These are phyloP conservation scores for Hypsopygia costalis DNA, from an alignment of 2,888 invertebrate genomes.

Conservation along the genomic window DNA sequence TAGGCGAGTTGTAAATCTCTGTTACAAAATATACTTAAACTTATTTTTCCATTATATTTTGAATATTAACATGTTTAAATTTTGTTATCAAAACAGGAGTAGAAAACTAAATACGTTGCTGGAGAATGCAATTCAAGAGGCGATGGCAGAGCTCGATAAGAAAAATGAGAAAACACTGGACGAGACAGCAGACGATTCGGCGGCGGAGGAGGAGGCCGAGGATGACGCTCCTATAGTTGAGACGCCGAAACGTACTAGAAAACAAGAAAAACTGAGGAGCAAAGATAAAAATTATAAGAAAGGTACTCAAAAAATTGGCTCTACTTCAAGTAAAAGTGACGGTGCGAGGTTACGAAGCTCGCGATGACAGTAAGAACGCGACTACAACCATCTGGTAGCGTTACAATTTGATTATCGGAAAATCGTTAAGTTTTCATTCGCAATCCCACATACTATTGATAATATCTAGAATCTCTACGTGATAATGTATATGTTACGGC, in stretches of 20 bases:
- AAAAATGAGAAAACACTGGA: constrained; percentile 58
- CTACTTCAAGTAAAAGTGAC: constrained; percentile 42
- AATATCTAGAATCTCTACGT: too few relatives aligned
- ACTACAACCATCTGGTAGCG: too few relatives aligned
- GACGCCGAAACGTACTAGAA: constrained; percentile 43
- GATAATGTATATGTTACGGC: too few relatives aligned
- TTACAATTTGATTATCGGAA: too few relatives aligned
- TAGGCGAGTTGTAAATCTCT: too few relatives aligned
- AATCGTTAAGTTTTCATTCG: too few relatives aligned
- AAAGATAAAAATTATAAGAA: constrained; percentile 48
- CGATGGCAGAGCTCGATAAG: constrained; percentile 93
- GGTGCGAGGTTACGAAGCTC: constrained; percentile 74
- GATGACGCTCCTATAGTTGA: constrained; percentile 28
- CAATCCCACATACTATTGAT: too few relatives aligned
- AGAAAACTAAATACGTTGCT: constrained; percentile 94
- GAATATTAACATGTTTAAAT: too few relatives aligned
- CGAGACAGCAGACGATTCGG: constrained; percentile 10
- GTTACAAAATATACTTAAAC: too few relatives aligned
- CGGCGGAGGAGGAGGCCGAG: constrained; percentile 8
- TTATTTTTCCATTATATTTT: constrained; percentile 18
- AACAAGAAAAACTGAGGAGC: constrained; percentile 39
- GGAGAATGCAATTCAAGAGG: constrained; percentile 95
- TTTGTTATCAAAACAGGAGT: constrained; percentile 82
- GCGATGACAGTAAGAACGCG: constrained; percentile 62
- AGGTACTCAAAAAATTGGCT: constrained; percentile 37